Conservation (phyloP, 1,140 invertebrate genomes). For the Mylabris phalerata region DNA sequence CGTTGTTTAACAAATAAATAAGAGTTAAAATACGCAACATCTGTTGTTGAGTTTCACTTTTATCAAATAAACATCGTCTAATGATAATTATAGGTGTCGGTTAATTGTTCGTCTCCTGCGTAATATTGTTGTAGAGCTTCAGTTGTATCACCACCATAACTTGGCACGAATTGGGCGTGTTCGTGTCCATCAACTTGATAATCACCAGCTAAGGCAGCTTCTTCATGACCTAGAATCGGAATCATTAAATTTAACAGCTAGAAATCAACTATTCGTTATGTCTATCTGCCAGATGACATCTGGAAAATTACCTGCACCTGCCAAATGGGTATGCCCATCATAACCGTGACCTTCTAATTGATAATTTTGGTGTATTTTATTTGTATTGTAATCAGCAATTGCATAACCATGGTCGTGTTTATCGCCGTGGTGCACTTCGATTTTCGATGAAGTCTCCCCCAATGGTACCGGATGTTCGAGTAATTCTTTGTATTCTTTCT, state of each 20-base stretch:
- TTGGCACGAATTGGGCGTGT: neutral
- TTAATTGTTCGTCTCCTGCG: too few species aligned
- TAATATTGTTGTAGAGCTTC: too few species aligned
- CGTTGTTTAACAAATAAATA: too few species aligned
- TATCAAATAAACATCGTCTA: too few species aligned
- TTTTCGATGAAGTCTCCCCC: constrained; percentile 43
- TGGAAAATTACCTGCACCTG: too few species aligned
- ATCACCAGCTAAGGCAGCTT: neutral
- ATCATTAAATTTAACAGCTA: constrained; percentile 2
- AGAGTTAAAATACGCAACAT: too few species aligned
- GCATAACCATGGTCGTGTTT: constrained; percentile 30
- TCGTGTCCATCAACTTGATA: constrained; percentile 7
- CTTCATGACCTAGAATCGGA: neutral
- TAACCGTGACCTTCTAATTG: neutral
- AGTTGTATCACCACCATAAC: too few species aligned
- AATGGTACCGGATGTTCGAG: constrained; percentile 54
- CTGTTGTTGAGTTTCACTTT: too few species aligned
- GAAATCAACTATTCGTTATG: constrained; percentile 3
- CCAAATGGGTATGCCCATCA: neutral
- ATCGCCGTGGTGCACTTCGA: constrained; percentile 27
- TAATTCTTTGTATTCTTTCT: constrained; percentile 56
- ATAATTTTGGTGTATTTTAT: constrained; percentile 1
- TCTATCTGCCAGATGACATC: neutral
- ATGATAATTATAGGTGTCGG: too few species aligned
- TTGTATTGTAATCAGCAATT: constrained; percentile 1